Conservation (phyloP, 2,888 invertebrate genomes). For the Sturmia bella region DNA sequence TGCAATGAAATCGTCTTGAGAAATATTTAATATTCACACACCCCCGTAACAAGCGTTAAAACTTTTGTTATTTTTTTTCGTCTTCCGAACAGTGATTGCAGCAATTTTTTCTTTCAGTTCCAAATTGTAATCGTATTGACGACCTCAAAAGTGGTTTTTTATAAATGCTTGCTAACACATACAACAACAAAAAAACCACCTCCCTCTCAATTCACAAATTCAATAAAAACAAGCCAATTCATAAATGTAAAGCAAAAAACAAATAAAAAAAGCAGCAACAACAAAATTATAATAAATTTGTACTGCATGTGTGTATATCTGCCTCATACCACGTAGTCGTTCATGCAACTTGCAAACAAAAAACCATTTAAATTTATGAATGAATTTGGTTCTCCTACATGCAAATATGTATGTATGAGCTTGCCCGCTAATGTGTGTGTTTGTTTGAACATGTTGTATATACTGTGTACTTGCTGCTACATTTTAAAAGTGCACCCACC, state of each 20-base stretch:
- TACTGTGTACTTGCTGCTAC: slow-evolving; percentile 41
- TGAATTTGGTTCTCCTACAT: slow-evolving; percentile 40
- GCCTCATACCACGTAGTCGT: slow-evolving; percentile 3
- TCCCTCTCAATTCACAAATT: slow-evolving; percentile 1
- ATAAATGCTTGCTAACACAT: slow-evolving; percentile 43
- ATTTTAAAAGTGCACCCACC: slow-evolving; percentile 64
- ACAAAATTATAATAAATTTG: neutral
- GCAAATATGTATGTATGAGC: neutral
- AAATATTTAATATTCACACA: slow-evolving; percentile 58
- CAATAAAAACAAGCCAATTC: neutral
- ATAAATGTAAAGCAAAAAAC: neutral
- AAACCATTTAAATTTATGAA: slow-evolving; percentile 58
- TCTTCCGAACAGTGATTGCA: neutral
- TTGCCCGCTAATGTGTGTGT: neutral
- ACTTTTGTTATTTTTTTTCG: slow-evolving; percentile 9
- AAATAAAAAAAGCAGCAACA: neutral
- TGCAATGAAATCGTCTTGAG: neutral
- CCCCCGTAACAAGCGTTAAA: slow-evolving; percentile 42
- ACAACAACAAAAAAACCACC: slow-evolving; percentile 24
- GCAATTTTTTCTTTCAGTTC: slow-evolving; percentile 56
- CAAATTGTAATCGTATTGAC: slow-evolving; percentile 61
- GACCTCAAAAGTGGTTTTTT: slow-evolving; percentile 51
- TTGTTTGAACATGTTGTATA: slow-evolving; percentile 13
- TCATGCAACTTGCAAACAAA: slow-evolving; percentile 19
- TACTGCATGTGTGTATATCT: neutral